Evolutionary conservation across 2,113 vertebrate species (phyloP).

Genomic region (Hymenochirus boettgeri): DNA sequence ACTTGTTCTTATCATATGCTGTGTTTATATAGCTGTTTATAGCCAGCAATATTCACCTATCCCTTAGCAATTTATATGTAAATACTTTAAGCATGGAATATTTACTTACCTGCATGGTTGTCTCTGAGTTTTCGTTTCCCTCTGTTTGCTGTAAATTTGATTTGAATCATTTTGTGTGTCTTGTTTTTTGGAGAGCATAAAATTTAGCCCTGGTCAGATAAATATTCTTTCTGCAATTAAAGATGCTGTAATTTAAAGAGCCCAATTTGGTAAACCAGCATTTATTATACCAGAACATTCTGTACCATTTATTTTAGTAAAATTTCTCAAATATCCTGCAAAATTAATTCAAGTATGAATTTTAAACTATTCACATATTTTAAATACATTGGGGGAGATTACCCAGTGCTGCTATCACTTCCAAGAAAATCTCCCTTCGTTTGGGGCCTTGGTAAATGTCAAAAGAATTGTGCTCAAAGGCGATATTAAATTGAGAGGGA

Average conservation of each 20-base stretch:
- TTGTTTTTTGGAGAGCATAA: neutral
- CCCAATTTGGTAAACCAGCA: no score
- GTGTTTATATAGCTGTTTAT: conserved; percentile 9
- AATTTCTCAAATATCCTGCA: no score
- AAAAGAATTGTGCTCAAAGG: no score
- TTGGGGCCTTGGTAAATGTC: no score
- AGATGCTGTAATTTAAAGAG: neutral
- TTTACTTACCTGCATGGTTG: conserved; percentile 18
- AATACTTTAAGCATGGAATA: conserved; percentile 28
- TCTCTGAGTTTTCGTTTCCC: conserved; percentile 1
- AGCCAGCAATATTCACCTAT: conserved; percentile 14
- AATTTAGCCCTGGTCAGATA: neutral
- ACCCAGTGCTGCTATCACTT: no score
- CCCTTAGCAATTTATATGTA: conserved; percentile 1
- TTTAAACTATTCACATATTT: no score
- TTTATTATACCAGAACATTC: no score
- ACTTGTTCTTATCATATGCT: neutral
- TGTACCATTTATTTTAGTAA: no score
- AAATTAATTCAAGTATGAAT: no score
- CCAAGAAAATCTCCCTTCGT: no score
- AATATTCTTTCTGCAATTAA: neutral
- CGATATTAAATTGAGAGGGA: no score
- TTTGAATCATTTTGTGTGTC: neutral
- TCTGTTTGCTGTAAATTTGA: neutral
- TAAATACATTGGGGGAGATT: no score